phyloP scores from a whole-genome alignment of 2,888 invertebrate species.

The Ormia ochracea region DNA sequence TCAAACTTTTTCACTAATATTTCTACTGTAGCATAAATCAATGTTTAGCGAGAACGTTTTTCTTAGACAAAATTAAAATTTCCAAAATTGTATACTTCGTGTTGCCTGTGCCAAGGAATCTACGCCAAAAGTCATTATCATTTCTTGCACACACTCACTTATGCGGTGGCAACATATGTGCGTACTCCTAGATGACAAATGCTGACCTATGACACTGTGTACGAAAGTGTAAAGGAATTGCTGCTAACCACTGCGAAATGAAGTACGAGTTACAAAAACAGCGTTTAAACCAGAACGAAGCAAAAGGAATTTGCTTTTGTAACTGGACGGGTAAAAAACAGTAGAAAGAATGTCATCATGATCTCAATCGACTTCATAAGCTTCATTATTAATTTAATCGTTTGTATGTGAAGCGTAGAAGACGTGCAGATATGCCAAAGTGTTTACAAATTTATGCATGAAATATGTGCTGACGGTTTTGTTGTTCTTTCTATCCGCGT shows the following conservation, averaged over 20 bases:
- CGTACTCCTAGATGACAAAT: constrained; percentile 34
- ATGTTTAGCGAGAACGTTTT: constrained; percentile 15
- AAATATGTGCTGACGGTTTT: constrained; percentile 48
- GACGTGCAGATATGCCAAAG: constrained; percentile 59
- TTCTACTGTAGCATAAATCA: constrained; percentile 34
- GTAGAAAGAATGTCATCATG: constrained; percentile 21
- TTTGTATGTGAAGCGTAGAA: constrained; percentile 49
- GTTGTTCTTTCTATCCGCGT: neutral
- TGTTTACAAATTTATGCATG: constrained; percentile 62
- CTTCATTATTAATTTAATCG: constrained; percentile 59
- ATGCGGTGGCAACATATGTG: constrained; percentile 14
- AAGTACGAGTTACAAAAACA: neutral
- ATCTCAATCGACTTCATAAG: constrained; percentile 52
- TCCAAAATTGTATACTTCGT: constrained; percentile 37
- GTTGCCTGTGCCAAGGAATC: constrained; percentile 29
- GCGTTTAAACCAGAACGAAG: neutral
- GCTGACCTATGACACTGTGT: constrained; percentile 50
- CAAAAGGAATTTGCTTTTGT: neutral
- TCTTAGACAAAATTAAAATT: constrained; percentile 36
- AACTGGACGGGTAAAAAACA: constrained; percentile 14
- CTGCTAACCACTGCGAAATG: neutral
- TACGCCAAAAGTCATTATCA: constrained; percentile 49
- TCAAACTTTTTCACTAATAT: neutral
- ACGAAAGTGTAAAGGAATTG: neutral
- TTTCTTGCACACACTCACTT: constrained; percentile 17